These are phyloP conservation scores for Adela reaumurella DNA, from an alignment of 2,888 invertebrate genomes.

Conservation along the genomic window DNA sequence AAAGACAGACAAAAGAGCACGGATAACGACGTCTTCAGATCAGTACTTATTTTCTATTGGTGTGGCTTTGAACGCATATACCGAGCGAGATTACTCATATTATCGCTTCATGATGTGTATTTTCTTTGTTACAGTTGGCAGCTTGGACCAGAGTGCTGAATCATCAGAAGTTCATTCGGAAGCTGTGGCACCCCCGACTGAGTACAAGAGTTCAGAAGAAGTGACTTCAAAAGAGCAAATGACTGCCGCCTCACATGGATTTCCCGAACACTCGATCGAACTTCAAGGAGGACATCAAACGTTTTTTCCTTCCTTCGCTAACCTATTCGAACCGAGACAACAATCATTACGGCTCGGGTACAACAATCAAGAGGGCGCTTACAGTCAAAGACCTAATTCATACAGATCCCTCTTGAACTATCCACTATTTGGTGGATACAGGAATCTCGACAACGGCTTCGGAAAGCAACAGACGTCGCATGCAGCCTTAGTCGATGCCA, in stretches of 20 bases:
- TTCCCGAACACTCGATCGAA: slow-evolving; percentile 50
- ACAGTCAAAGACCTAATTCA: slow-evolving; percentile 57
- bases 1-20: no score
- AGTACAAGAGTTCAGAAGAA: slow-evolving; percentile 36
- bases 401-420: slow-evolving; percentile 45
- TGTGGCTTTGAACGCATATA: no score
- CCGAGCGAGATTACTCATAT: no score
- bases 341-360: slow-evolving; percentile 60
- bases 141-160: slow-evolving; percentile 37
- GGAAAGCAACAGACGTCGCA: slow-evolving; percentile 27
- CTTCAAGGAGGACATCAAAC: slow-evolving; percentile 59
- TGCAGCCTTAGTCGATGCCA: slow-evolving; percentile 46
- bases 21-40: no score
- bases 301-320: slow-evolving; percentile 76
- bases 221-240: slow-evolving; percentile 29
- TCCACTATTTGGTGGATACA: slow-evolving; percentile 37
- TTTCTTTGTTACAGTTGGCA: slow-evolving; percentile 36
- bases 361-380: slow-evolving; percentile 57
- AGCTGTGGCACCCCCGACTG: slow-evolving; percentile 37
- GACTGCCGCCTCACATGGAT: slow-evolving; percentile 21
- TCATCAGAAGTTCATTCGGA: slow-evolving; percentile 46
- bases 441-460: slow-evolving; percentile 34
- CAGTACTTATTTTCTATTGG: no score
- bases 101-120: background rate
- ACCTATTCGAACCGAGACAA: slow-evolving; percentile 57